Base-by-base conservation (phyloP, 2,888 invertebrate genomes). In the Lissonota sp. region DNA sequence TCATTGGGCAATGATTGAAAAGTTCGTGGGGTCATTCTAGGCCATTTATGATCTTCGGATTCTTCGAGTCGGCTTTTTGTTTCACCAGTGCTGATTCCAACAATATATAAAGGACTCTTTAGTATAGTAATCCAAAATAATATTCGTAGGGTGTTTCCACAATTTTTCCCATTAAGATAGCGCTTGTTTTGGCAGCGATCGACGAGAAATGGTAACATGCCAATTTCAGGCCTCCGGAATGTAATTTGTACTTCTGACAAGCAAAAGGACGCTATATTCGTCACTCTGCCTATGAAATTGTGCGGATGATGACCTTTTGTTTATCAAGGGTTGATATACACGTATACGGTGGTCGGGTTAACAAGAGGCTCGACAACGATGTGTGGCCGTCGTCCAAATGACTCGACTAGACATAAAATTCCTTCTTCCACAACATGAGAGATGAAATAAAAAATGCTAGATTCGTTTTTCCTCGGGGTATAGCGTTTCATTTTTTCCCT, bases 1-100 rank as follows among this genome's bases (percentile, higher is more conserved):
- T n/a, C 88, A 89, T 89, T 86, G 79, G 77, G 63, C 53, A 81
- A 83, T 81, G 77, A 84, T 83, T 62, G 71, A 70, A 71, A 75
- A 69, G 42, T 12, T 26, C 37, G 37, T 8, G 53, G 12, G 49
- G 8, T 51, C 49, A 26, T n/a, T 37, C 51, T n/a, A n/a, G n/a
- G 12, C 53, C 51, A 40, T 62, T 10, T 5, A 46, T 58, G n/a
- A n/a, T n/a, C n/a, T 6, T 12, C 26, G 5, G 6, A 37, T 44
- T 6, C 14, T 69, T 37, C 55, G 16, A 39, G 53, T n/a, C 53
- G n/a, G 37, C n/a, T 58, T 39, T 58, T 58, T 58, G 39, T 39
- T 58, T 37, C n/a, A n/a, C 39, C n/a, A n/a, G n/a, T n/a, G n/a
- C n/a, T n/a, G n/a, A n/a, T n/a, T n/a, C n/a, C n/a, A n/a, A n/a